A percentile compares a stretch with the other conserved stretches of the same genome.
Conservation (phyloP, 2,888 invertebrate species). For the Tiliacea aurago region DNA sequence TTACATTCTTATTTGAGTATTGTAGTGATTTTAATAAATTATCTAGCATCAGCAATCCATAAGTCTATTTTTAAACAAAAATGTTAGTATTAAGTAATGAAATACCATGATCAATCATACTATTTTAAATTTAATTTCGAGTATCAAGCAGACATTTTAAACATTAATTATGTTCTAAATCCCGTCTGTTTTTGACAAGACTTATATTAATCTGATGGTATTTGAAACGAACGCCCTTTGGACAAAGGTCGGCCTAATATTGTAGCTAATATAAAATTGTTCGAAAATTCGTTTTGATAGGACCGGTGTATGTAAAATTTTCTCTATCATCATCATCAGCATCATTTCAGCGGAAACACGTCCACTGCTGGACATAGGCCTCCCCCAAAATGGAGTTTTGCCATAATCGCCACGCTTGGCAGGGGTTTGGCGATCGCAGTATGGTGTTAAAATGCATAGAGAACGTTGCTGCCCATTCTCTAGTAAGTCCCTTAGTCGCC, state of each 20-base stretch:
- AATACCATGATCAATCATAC: constrained; percentile 30
- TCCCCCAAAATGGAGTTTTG: too few species aligned
- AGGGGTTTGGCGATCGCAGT: too few species aligned
- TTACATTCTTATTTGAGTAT: neutral
- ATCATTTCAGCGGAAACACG: too few species aligned
- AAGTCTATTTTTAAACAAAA: neutral
- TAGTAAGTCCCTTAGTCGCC: too few species aligned
- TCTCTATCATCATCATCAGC: too few species aligned
- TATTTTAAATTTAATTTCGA: constrained; percentile 46
- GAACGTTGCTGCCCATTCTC: too few species aligned
- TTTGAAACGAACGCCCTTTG: constrained; percentile 28
- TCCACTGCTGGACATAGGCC: too few species aligned
- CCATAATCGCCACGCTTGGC: too few species aligned
- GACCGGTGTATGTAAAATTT: neutral
- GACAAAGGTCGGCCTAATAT: constrained; percentile 12
- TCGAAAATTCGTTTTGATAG: constrained; percentile 4
- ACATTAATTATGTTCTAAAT: constrained; percentile 46
- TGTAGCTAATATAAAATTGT: constrained; percentile 30
- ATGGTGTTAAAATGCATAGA: too few species aligned
- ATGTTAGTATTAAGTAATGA: constrained; percentile 12
- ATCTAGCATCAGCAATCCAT: neutral
- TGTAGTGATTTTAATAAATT: neutral
- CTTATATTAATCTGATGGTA: constrained; percentile 43
- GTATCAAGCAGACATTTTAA: constrained; percentile 31
- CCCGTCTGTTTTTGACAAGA: constrained; percentile 49